These are phyloP conservation scores for Actinopyga echinites DNA, from an alignment of 53 echinoderm and acorn worm genomes.

Conservation along the genomic window DNA sequence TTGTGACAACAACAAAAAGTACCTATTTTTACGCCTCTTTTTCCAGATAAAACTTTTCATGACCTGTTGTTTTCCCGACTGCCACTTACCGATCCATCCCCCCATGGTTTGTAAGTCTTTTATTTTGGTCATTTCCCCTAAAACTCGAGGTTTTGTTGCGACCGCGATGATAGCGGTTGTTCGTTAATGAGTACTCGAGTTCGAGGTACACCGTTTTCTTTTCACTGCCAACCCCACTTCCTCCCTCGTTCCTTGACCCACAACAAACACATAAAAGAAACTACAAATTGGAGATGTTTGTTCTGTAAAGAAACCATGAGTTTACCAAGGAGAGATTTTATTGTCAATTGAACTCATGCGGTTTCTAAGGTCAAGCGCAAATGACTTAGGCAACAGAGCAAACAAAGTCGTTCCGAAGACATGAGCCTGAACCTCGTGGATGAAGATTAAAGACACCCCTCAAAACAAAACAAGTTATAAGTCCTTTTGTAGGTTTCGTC, in stretches of 20 bases:
- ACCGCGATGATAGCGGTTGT: conserved; percentile 5
- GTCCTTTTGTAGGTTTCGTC: not conserved
- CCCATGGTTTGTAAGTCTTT: no score
- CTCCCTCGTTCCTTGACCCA: conserved; percentile 17
- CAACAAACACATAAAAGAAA: conserved; percentile 10
- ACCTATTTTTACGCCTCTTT: no score
- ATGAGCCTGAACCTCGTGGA: not conserved
- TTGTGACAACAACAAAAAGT: no score
- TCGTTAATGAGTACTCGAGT: conserved; percentile 10
- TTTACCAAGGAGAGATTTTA: conserved; percentile 21
- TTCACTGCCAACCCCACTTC: conserved; percentile 13
- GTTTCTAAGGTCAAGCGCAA: conserved; percentile 29
- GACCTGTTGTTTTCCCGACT: no score
- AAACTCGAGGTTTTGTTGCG: no score
- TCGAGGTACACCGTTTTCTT: not conserved
- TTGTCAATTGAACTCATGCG: conserved; percentile 9
- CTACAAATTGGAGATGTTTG: not conserved
- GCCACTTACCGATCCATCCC: no score
- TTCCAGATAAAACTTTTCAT: no score
- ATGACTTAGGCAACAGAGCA: conserved; percentile 13
- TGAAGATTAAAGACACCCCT: not conserved
- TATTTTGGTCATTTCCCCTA: no score
- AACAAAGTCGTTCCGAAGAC: not conserved
- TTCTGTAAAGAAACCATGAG: conserved; percentile 11
- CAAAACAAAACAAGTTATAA: conserved; percentile 4